Percentiles rank a stretch among this genome's conserved stretches.
Conservation (phyloP, 2,113 vertebrate genomes). For the Heterochromis multidens region DNA sequence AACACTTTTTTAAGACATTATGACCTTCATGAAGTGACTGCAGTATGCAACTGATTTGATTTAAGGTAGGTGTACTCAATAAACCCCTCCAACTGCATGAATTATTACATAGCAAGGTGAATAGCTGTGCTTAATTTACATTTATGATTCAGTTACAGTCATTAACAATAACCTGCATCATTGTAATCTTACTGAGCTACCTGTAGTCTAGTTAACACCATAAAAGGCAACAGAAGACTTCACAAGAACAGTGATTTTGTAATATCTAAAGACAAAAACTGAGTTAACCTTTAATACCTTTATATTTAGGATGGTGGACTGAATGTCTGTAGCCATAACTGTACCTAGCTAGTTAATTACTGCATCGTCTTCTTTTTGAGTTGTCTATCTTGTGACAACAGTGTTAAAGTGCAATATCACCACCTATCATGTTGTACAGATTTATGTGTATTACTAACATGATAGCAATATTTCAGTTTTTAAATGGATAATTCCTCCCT, state of each 20-base stretch:
- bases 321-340: background rate
- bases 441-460: background rate
- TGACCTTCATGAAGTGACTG: background rate
- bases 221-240: background rate
- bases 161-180: background rate
- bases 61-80: background rate
- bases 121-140: background rate
- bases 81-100: background rate
- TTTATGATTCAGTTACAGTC: background rate
- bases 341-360: background rate
- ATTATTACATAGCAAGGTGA: too few relatives aligned
- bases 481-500: background rate
- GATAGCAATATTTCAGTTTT: fast-evolving
- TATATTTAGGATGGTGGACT: fast-evolving
- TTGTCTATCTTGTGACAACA: background rate
- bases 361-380: background rate
- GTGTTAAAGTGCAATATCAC: background rate
- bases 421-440: background rate
- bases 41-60: background rate
- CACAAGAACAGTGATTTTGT: background rate
- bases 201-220: background rate
- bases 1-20: background rate
- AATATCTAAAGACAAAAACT: background rate
- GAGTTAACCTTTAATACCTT: background rate
- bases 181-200: background rate